phyloP scores from a whole-genome alignment of 2,888 invertebrate species.

The Hedychridium roseum region DNA sequence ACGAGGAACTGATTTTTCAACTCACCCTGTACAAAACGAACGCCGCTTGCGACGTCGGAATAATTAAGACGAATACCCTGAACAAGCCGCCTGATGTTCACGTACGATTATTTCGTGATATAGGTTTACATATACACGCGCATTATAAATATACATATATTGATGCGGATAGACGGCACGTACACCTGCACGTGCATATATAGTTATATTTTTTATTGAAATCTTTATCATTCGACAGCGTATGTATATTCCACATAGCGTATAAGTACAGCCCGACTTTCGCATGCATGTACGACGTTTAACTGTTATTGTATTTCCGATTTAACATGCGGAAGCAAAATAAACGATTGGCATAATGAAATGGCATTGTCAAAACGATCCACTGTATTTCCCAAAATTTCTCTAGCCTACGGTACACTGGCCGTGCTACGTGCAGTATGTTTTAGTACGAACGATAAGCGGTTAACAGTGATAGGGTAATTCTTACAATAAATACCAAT shows the following conservation, averaged over 20 bases:
- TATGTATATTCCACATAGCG: slow-evolving; percentile 2
- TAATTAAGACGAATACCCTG: not conserved
- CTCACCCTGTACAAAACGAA: slow-evolving; percentile 5
- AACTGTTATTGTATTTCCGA: slow-evolving; percentile 23
- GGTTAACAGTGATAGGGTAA: too few species aligned
- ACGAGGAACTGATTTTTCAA: slow-evolving; percentile 12
- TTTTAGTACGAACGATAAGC: too few species aligned
- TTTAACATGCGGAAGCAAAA: slow-evolving; percentile 18
- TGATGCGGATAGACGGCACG: not conserved
- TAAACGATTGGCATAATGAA: slow-evolving; percentile 24
- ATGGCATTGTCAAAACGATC: too few species aligned
- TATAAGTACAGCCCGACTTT: slow-evolving; percentile 12
- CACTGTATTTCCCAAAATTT: too few species aligned
- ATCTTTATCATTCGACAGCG: slow-evolving; percentile 14
- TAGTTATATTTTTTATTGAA: slow-evolving; percentile 15
- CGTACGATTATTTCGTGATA: slow-evolving; percentile 8
- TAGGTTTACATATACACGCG: not conserved
- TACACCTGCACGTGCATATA: not conserved
- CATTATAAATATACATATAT: not conserved
- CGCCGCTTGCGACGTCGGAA: not conserved
- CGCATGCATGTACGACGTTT: slow-evolving; percentile 11
- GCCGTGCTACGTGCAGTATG: too few species aligned
- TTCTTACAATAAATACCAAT: too few species aligned
- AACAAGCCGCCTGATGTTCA: not conserved
- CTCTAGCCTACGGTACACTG: too few species aligned